Evolutionary conservation across 23 tunicate genomes (phyloP).

Genomic region (Styela clava): DNA sequence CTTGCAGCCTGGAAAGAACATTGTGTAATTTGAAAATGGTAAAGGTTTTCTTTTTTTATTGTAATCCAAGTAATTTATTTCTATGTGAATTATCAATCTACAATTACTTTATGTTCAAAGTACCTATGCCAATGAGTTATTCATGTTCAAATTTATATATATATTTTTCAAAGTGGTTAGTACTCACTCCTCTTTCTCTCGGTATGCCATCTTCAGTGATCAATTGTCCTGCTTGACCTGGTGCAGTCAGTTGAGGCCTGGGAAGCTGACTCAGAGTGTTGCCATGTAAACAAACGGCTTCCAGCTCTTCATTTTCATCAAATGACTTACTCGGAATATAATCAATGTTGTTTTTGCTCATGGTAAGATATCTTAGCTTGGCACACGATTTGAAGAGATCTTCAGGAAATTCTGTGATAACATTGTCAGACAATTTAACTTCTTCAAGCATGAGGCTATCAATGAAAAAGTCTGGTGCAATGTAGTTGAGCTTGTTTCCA

Average conservation of each 20-base stretch:
- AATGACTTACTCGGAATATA: conserved; percentile 48
- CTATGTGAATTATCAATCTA: too few species aligned
- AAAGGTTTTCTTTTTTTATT: too few species aligned
- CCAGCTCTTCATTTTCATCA: conserved; percentile 31
- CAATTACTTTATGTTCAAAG: too few species aligned
- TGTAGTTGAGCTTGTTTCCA: conserved; percentile 33
- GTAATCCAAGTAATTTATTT: too few species aligned
- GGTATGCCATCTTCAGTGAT: background rate
- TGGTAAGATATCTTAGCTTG: conserved; percentile 8
- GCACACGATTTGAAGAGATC: conserved; percentile 3
- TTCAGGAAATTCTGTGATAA: conserved; percentile 15
- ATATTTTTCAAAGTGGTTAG: background rate
- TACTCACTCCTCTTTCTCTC: background rate
- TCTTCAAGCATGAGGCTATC: conserved; percentile 32
- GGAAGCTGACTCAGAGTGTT: conserved; percentile 40
- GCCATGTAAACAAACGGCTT: conserved; percentile 49
- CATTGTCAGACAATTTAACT: conserved; percentile 59
- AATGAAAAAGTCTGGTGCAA: conserved; percentile 40
- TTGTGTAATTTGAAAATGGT: too few species aligned
- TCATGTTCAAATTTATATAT: background rate
- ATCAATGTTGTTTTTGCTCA: conserved; percentile 28
- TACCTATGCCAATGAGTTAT: too few species aligned
- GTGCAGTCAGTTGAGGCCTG: background rate
- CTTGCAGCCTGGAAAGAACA: background rate
- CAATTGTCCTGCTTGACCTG: background rate